A percentile compares a stretch with the other conserved stretches of the same genome.
These are phyloP conservation scores for Arge pagana DNA, from an alignment of 2,888 invertebrate species.

Conservation along the genomic window DNA sequence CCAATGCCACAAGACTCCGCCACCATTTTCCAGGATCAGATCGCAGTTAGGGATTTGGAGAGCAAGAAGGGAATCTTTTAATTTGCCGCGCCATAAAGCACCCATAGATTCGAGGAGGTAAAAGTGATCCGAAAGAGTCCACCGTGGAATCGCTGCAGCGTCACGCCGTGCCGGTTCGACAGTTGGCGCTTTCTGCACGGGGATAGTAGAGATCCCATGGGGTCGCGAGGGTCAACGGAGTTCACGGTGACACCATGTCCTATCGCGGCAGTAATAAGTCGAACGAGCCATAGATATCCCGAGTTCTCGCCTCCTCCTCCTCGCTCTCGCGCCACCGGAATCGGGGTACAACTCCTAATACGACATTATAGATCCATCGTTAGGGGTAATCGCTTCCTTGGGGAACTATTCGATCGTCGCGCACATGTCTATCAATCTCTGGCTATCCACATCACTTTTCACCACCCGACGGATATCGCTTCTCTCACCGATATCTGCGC, in stretches of 20 bases:
- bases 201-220: conserved; percentile 18
- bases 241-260: conserved; percentile 55
- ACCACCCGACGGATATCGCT: too few relatives aligned
- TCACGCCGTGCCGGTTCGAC: conserved; percentile 14
- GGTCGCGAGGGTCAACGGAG: conserved; percentile 43
- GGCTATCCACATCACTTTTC: too few relatives aligned
- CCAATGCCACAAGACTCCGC: neutral
- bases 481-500: too few relatives aligned
- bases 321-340: neutral
- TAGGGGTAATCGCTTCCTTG: conserved; percentile 52
- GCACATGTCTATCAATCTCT: conserved; percentile 30
- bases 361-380: conserved; percentile 19
- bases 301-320: neutral
- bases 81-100: conserved; percentile 59
- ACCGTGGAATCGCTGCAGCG: conserved; percentile 19
- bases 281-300: conserved; percentile 17
- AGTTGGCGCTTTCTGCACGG: conserved; percentile 13
- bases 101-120: conserved; percentile 38
- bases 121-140: conserved; percentile 15
- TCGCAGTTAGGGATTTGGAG: conserved; percentile 45
- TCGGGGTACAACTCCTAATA: conserved; percentile 6
- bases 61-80: conserved; percentile 54
- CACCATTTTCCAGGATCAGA: conserved; percentile 39
- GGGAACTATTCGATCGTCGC: conserved; percentile 50
- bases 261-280: conserved; percentile 55